Evolutionary conservation across 2,113 vertebrate genomes (phyloP).

Genomic region (Candoia aspera): DNA sequence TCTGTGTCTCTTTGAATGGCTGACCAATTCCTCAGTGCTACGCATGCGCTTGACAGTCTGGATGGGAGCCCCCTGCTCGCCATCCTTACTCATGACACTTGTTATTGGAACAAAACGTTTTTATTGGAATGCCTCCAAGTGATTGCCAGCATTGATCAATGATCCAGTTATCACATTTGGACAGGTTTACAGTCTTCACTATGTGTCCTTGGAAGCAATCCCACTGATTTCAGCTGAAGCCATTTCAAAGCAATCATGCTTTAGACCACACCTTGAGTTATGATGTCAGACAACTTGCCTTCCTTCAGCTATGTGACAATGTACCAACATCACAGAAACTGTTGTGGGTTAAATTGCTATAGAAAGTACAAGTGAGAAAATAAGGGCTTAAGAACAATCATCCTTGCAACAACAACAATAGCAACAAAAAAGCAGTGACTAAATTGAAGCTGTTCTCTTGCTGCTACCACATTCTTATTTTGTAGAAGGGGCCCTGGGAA

Average conservation of each 20-base stretch:
- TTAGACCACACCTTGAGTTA: slow-evolving; percentile 17
- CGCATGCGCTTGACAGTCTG: no score
- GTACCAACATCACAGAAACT: not conserved
- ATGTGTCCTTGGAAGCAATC: not conserved
- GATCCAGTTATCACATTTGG: not conserved
- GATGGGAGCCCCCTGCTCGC: no score
- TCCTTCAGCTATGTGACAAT: not conserved
- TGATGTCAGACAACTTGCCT: not conserved
- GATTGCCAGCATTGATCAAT: not conserved
- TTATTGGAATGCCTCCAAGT: not conserved
- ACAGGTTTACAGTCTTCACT: slow-evolving; percentile 22
- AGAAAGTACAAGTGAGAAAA: not conserved
- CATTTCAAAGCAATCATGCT: slow-evolving; percentile 9
- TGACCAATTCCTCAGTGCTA: no score
- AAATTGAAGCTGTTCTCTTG: slow-evolving; percentile 34
- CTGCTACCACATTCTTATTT: slow-evolving; percentile 38
- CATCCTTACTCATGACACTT: no score
- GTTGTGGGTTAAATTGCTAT: not conserved
- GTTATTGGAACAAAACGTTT: not conserved
- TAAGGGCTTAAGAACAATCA: not conserved
- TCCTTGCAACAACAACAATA: slow-evolving; percentile 15
- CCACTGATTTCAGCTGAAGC: slow-evolving; percentile 38
- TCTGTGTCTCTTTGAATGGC: no score
- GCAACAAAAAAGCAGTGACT: slow-evolving; percentile 14
- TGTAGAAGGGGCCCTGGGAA: slow-evolving; percentile 40